These are phyloP conservation scores for Aplodontia rufa DNA, from an alignment of 2,113 vertebrate genomes.

Conservation along the genomic window DNA sequence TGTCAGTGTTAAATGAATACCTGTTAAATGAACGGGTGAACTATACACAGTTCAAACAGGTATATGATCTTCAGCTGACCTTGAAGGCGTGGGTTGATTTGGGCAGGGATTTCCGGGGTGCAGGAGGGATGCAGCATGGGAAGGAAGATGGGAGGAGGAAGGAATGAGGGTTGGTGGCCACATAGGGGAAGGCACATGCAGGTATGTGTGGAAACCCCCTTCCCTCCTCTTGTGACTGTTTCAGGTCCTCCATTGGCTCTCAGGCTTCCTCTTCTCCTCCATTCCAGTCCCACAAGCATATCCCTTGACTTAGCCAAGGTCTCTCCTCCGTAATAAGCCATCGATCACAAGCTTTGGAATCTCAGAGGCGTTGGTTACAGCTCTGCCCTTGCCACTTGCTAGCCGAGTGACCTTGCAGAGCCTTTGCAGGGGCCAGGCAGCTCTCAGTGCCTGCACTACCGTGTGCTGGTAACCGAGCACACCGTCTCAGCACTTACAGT, in stretches of 20 bases:
- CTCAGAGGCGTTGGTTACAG: neutral
- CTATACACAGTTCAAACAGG: neutral
- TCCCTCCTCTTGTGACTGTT: neutral
- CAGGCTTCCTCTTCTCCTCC: neutral
- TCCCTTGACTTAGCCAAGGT: neutral
- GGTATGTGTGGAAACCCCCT: neutral
- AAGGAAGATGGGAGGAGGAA: neutral
- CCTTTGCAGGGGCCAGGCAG: neutral
- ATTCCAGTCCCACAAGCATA: neutral
- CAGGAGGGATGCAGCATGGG: neutral
- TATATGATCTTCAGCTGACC: neutral
- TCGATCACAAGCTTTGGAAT: neutral
- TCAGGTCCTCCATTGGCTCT: neutral
- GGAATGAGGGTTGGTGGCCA: too few relatives aligned
- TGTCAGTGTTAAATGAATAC: neutral
- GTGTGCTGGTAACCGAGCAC: too few relatives aligned
- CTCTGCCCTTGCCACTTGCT: neutral
- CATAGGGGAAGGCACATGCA: neutral
- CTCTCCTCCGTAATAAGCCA: neutral
- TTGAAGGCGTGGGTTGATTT: neutral
- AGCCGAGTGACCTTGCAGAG: neutral
- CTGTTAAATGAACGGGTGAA: neutral
- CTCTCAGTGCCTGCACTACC: too few relatives aligned
- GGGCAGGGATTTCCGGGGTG: neutral
- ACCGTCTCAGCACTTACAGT: neutral